A percentile compares a stretch with the other conserved stretches of the same genome.
Conservation (phyloP, 2,797 vertebrate genomes). For the Mycteria americana region DNA sequence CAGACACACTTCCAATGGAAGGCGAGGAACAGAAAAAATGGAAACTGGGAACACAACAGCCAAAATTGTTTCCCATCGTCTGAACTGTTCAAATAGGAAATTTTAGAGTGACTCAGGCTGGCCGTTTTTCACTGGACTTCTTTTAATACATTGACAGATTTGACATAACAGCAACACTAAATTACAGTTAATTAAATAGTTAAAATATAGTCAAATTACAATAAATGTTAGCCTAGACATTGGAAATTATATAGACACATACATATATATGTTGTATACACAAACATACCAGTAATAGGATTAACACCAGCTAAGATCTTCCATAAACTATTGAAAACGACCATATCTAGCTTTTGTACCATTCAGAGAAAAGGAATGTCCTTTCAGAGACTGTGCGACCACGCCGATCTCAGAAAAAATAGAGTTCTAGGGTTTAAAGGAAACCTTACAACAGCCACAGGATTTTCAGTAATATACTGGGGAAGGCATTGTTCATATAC, state of each 20-base stretch:
- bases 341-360: neutral
- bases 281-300: neutral
- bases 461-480: constrained; percentile 57
- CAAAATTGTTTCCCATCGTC: neutral
- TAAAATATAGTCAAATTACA: neutral
- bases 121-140: neutral
- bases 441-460: constrained; percentile 40
- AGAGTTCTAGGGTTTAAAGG: constrained; percentile 45
- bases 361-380: neutral
- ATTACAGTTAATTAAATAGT: neutral
- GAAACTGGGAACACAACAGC: neutral
- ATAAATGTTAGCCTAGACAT: neutral
- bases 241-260: neutral
- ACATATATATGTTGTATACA: neutral
- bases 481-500: constrained; percentile 59
- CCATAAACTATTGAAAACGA: neutral
- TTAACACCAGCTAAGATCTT: neutral
- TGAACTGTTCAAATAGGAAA: neutral
- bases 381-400: constrained; percentile 1
- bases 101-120: neutral
- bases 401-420: neutral
- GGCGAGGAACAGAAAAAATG: neutral
- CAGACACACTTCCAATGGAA: neutral
- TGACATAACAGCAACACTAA: neutral
- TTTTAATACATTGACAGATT: neutral